A percentile compares a stretch with the other conserved stretches of the same genome.
These are phyloP conservation scores for Sprattus sprattus DNA, from an alignment of 2,113 vertebrate species.

Conservation along the genomic window DNA sequence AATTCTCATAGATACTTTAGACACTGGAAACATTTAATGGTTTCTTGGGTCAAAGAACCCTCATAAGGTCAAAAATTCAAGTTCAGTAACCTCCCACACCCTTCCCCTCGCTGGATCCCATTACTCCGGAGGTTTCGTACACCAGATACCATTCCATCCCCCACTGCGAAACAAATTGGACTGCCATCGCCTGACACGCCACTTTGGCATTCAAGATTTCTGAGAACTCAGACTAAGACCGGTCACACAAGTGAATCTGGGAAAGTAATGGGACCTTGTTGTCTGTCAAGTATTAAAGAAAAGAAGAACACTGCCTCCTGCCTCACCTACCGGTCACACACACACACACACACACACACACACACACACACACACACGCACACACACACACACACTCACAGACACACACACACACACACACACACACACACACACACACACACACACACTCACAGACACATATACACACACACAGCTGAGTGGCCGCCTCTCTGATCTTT, in stretches of 20 bases:
- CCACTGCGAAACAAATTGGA: not conserved
- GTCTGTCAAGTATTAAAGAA: too few species aligned
- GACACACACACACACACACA: not conserved
- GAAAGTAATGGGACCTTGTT: not conserved
- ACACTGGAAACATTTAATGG: not conserved
- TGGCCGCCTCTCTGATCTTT: not conserved
- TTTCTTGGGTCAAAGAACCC: not conserved
- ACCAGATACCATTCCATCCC: not conserved
- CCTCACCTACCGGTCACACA: not conserved
- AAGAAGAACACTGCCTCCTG: not conserved
- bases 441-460: too few species aligned
- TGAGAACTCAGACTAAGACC: not conserved
- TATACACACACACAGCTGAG: not conserved
- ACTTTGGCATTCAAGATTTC: not conserved
- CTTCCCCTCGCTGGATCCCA: not conserved
- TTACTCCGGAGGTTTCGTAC: not conserved
- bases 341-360: not conserved
- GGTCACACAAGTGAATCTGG: not conserved
- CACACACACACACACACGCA: not conserved
- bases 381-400: not conserved
- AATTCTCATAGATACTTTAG: not conserved
- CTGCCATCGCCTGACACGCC: not conserved
- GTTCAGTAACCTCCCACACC: not conserved
- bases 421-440: not conserved
- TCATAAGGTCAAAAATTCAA: not conserved